Evolutionary conservation across 2,888 invertebrate species (phyloP).

Genomic region (Gari tellinella): DNA sequence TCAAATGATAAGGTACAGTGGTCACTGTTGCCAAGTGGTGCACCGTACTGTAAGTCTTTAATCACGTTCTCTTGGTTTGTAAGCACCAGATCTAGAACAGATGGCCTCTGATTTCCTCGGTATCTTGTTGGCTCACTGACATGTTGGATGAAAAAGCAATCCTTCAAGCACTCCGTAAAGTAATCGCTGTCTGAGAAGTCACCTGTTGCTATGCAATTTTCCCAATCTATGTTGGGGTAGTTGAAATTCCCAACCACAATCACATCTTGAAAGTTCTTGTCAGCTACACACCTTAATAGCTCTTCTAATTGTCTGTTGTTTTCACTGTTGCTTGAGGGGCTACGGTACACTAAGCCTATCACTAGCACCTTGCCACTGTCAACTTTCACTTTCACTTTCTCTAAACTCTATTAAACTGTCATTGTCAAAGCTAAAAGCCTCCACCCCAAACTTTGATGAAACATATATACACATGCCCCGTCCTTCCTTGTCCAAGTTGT

Average conservation of each 20-base stretch:
- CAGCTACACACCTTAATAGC: too few species aligned
- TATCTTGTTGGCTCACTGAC: too few species aligned
- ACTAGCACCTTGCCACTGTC: background rate
- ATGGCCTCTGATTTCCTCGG: too few species aligned
- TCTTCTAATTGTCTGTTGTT: background rate
- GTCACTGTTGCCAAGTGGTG: too few species aligned
- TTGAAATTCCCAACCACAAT: conserved; percentile 3
- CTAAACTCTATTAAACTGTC: background rate
- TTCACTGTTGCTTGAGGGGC: background rate
- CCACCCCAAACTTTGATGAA: background rate
- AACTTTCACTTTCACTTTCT: conserved; percentile 1
- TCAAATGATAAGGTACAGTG: too few species aligned
- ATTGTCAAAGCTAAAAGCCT: background rate
- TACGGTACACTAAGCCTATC: background rate
- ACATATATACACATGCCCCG: conserved; percentile 1
- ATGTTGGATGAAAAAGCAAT: too few species aligned
- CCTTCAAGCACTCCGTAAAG: too few species aligned
- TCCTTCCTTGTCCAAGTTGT: conserved; percentile 3
- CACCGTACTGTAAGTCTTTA: too few species aligned
- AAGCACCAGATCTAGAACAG: too few species aligned
- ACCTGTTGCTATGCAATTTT: background rate
- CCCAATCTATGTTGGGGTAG: conserved; percentile 14
- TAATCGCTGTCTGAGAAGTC: too few species aligned
- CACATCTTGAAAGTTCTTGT: background rate
- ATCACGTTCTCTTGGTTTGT: too few species aligned